Evolutionary conservation across 2,113 vertebrate species (phyloP).

Genomic region (Brachyistius frenatus): DNA sequence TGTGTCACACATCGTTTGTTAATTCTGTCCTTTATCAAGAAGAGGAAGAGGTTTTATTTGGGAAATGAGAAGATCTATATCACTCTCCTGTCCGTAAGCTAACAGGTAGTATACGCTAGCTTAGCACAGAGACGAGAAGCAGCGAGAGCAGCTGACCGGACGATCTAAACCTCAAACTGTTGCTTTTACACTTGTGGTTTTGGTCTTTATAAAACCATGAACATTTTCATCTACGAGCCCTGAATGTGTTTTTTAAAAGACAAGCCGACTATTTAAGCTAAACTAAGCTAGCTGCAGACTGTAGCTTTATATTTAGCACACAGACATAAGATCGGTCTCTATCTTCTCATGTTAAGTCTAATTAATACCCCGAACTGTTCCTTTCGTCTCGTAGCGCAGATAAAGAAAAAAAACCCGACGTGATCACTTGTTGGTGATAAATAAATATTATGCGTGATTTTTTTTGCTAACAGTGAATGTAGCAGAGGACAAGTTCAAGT

Average conservation of each 20-base stretch:
- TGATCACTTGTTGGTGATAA: too few species aligned
- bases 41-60: not conserved
- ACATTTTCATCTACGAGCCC: too few species aligned
- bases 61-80: slow-evolving; percentile 4
- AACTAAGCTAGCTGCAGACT: too few species aligned
- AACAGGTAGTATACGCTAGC: not conserved
- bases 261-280: too few species aligned
- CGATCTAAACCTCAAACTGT: too few species aligned
- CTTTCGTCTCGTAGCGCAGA: not conserved
- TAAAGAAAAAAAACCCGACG: too few species aligned
- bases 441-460: slow-evolving; percentile 12
- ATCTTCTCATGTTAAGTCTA: not conserved
- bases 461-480: slow-evolving; percentile 56
- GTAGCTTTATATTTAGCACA: not conserved
- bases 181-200: too few species aligned
- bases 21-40: slow-evolving; percentile 22
- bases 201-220: too few species aligned
- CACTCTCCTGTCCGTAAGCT: not conserved
- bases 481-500: slow-evolving; percentile 68
- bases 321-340: not conserved
- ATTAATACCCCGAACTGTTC: not conserved
- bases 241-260: too few species aligned
- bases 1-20: slow-evolving; percentile 19
- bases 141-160: too few species aligned
- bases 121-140: too few species aligned